A percentile compares a stretch with the other conserved stretches of the same genome.
These are phyloP conservation scores for Junco hyemalis DNA, from an alignment of 2,113 vertebrate genomes.

Conservation along the genomic window DNA sequence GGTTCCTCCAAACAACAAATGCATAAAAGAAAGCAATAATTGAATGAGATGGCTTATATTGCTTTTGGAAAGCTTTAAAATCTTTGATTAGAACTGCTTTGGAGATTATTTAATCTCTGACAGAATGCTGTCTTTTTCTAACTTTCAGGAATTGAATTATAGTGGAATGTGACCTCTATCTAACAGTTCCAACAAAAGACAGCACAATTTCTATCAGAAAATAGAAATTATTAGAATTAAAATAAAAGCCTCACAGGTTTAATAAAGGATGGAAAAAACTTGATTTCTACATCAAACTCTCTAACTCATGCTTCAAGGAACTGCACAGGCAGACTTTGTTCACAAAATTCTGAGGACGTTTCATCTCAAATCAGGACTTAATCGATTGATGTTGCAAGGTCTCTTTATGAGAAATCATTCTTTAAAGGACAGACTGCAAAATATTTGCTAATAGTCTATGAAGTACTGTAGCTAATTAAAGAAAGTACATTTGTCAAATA, in stretches of 20 bases:
- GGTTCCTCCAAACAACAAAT: neutral
- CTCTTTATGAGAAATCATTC: neutral
- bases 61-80: neutral
- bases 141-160: neutral
- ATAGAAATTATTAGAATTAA: neutral
- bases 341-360: neutral
- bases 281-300: neutral
- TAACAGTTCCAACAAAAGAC: neutral
- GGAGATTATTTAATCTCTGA: neutral
- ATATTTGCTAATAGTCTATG: neutral
- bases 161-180: neutral
- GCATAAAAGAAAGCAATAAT: neutral
- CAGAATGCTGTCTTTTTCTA: neutral
- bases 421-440: neutral
- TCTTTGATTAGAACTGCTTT: neutral
- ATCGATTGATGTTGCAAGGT: neutral
- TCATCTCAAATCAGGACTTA: neutral
- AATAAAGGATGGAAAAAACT: neutral
- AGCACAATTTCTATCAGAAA: neutral
- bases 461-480: conserved; percentile 23
- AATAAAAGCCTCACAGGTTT: neutral
- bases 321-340: neutral
- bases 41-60: neutral
- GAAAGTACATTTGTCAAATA: conserved; percentile 42
- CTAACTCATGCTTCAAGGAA: neutral